These are phyloP conservation scores for Drosophila limbata DNA, from an alignment of 2,888 invertebrate species.

Conservation along the genomic window DNA sequence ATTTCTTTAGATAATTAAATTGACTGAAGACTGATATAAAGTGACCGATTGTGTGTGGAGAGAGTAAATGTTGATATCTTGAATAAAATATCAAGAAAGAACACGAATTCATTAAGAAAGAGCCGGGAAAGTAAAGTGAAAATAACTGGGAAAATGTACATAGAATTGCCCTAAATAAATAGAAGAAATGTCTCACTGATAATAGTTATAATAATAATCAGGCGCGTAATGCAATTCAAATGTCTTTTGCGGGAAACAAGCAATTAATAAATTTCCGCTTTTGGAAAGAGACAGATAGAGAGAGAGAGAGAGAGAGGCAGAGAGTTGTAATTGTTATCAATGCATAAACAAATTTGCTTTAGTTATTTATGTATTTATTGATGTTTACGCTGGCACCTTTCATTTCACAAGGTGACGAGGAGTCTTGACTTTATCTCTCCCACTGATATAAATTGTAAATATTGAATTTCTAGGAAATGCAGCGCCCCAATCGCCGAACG, in stretches of 20 bases:
- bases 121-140: slow-evolving; percentile 10
- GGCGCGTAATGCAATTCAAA: slow-evolving; percentile 75
- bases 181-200: slow-evolving; percentile 50
- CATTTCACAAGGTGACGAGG: slow-evolving; percentile 47
- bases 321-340: slow-evolving; percentile 61
- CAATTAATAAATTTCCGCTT: slow-evolving; percentile 71
- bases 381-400: slow-evolving; percentile 60
- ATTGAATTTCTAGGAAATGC: slow-evolving; percentile 73
- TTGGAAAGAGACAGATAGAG: background rate
- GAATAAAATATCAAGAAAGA: slow-evolving; percentile 24
- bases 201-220: slow-evolving; percentile 61
- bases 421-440: slow-evolving; percentile 41
- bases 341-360: slow-evolving; percentile 71
- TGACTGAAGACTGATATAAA: slow-evolving; percentile 25
- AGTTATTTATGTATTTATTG: slow-evolving; percentile 64
- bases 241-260: slow-evolving; percentile 61
- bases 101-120: slow-evolving; percentile 61
- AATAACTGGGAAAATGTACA: slow-evolving; percentile 1
- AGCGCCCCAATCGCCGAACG: slow-evolving; percentile 26
- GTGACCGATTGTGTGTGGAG: slow-evolving; percentile 55
- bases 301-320: background rate
- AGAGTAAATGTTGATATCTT: slow-evolving; percentile 43
- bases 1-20: slow-evolving; percentile 11
- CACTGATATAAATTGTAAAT: slow-evolving; percentile 70
- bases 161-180: slow-evolving; percentile 69